Conservation (phyloP, 2,888 invertebrate species). For the Lysandra coridon region DNA sequence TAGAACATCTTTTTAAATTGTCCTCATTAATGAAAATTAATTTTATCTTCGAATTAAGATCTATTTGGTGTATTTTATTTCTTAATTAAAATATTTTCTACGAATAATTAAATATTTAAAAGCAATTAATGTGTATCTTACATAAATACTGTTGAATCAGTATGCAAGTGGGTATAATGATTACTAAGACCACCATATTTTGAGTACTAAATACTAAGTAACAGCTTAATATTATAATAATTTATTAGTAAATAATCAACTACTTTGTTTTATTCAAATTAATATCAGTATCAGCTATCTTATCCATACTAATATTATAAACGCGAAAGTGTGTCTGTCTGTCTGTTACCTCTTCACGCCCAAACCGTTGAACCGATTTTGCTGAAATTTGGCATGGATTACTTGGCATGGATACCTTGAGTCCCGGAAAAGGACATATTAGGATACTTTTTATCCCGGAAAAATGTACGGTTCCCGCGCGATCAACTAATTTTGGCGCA, state of each 20-base stretch:
- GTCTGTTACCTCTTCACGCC: no score
- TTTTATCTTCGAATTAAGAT: constrained; percentile 1
- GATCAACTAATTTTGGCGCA: no score
- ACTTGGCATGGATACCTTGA: no score
- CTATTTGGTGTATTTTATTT: not conserved
- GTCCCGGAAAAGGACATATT: no score
- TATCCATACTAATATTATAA: no score
- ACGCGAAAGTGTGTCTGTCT: no score
- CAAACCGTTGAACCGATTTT: no score
- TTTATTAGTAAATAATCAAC: not conserved
- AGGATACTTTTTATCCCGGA: no score
- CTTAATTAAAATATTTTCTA: constrained; percentile 3
- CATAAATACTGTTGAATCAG: not conserved
- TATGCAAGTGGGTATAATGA: not conserved
- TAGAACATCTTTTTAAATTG: not conserved
- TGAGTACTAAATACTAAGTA: not conserved
- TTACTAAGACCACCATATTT: not conserved
- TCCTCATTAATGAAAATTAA: not conserved
- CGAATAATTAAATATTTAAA: constrained; percentile 6
- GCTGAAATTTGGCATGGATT: no score
- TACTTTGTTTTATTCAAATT: not conserved
- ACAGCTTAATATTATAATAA: not conserved
- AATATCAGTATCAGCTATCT: not conserved
- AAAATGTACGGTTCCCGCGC: no score
- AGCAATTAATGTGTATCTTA: not conserved